A percentile compares a stretch with the other conserved stretches of the same genome.
phyloP scores from a whole-genome alignment of 2,113 vertebrate genomes.

The Chaetura pelagica region DNA sequence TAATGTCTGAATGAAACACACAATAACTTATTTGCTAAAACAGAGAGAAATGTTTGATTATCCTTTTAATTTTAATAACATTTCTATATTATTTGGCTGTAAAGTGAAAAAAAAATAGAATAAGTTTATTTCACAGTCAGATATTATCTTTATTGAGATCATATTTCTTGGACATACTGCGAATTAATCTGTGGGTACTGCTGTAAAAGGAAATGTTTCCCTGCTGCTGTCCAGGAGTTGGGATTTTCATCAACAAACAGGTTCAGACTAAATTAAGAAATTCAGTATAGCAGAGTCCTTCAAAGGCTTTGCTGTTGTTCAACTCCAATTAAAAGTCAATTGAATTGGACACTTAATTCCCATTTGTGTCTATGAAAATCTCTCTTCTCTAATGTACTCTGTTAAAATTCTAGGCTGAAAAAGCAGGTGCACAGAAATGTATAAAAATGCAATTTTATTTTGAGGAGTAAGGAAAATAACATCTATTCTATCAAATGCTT shows the following conservation, averaged over 20 bases:
- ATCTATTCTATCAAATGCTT: neutral
- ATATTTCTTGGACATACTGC: neutral
- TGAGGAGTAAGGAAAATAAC: neutral
- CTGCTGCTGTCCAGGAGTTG: neutral
- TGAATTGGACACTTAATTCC: slow-evolving; percentile 51
- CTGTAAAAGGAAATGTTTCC: neutral
- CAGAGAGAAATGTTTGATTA: neutral
- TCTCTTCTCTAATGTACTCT: neutral
- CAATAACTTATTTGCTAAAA: neutral
- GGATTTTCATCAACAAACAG: slow-evolving; percentile 42
- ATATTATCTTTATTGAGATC: neutral
- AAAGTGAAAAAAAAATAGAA: neutral
- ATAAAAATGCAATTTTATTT: neutral
- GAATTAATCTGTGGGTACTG: neutral
- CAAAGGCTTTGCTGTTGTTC: slow-evolving; percentile 35
- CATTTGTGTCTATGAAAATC: slow-evolving; percentile 51
- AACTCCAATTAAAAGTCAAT: slow-evolving; percentile 49
- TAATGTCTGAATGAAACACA: neutral
- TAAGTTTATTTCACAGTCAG: neutral
- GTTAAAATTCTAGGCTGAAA: neutral
- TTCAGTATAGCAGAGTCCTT: slow-evolving; percentile 27
- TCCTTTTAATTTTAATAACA: neutral
- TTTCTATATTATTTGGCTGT: neutral
- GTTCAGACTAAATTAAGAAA: slow-evolving; percentile 35
- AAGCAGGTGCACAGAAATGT: neutral